phyloP scores from a whole-genome alignment of 2,888 invertebrate genomes.

The Rotaria magnacalcarata region DNA sequence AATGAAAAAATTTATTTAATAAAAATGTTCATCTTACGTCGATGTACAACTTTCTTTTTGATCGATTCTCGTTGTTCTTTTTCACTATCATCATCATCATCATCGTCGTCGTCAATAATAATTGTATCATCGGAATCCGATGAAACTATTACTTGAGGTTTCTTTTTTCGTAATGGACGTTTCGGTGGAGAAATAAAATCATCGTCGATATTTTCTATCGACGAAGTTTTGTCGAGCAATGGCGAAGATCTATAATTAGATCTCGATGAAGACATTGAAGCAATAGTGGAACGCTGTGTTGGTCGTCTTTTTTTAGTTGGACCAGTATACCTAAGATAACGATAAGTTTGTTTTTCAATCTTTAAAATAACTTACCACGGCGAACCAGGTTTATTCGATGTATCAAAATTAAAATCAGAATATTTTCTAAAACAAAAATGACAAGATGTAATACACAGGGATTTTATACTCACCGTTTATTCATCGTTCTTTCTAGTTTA shows the following conservation, averaged over 20 bases:
- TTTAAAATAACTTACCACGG: not conserved
- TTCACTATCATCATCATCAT: not conserved
- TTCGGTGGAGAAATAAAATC: not conserved
- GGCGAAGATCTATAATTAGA: not conserved
- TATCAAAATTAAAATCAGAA: not conserved
- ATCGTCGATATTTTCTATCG: not conserved
- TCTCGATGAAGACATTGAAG: not conserved
- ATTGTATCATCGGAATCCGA: not conserved
- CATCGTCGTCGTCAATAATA: not conserved
- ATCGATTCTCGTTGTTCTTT: not conserved
- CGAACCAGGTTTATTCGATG: not conserved
- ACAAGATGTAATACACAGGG: not conserved
- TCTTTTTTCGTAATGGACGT: not conserved
- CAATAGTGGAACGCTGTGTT: not conserved
- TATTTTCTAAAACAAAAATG: conserved; percentile 16
- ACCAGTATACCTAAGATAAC: not conserved
- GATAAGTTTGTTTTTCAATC: too few relatives aligned
- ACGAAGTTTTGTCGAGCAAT: not conserved
- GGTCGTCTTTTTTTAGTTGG: not conserved
- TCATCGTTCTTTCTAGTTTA: not conserved
- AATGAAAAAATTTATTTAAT: not conserved
- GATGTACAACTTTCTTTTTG: conserved; percentile 2
- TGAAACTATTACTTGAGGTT: not conserved
- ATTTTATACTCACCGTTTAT: not conserved
- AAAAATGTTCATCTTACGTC: not conserved